Conservation (phyloP, 2,797 vertebrate genomes). For the Sebastes flavidus region DNA sequence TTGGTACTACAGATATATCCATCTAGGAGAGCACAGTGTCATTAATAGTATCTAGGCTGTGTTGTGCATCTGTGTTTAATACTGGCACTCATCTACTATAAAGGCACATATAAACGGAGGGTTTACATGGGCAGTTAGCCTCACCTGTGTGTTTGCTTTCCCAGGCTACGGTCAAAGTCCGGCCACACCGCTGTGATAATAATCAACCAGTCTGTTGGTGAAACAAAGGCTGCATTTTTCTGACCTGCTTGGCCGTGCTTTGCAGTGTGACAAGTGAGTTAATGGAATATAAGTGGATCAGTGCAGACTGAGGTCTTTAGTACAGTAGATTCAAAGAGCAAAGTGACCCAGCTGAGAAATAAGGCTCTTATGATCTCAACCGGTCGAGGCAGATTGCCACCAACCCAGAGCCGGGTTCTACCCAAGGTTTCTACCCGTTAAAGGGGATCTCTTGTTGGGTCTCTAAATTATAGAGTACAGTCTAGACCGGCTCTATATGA, state of each 20-base stretch:
- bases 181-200: conserved; percentile 50
- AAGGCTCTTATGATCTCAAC: not conserved
- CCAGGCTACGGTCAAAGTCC: conserved; percentile 66
- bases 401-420: too few species aligned
- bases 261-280: conserved; percentile 36
- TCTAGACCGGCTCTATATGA: too few species aligned
- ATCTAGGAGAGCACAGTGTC: not conserved
- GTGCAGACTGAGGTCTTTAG: conserved; percentile 19
- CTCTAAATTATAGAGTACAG: too few species aligned
- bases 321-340: not conserved
- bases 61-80: not conserved
- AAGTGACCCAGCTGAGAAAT: conserved; percentile 10
- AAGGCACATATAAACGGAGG: not conserved
- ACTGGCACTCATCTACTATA: not conserved
- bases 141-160: conserved; percentile 51
- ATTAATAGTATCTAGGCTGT: not conserved
- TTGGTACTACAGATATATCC: not conserved
- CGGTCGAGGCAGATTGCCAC: too few species aligned
- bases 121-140: conserved; percentile 22
- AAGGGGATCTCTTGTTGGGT: too few species aligned
- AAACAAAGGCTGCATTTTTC: conserved; percentile 71
- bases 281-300: conserved; percentile 51
- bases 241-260: conserved; percentile 38
- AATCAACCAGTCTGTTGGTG: conserved; percentile 51
- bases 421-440: too few species aligned